Base-by-base conservation (phyloP, 2,113 vertebrate species). In the Sprattus sprattus region DNA sequence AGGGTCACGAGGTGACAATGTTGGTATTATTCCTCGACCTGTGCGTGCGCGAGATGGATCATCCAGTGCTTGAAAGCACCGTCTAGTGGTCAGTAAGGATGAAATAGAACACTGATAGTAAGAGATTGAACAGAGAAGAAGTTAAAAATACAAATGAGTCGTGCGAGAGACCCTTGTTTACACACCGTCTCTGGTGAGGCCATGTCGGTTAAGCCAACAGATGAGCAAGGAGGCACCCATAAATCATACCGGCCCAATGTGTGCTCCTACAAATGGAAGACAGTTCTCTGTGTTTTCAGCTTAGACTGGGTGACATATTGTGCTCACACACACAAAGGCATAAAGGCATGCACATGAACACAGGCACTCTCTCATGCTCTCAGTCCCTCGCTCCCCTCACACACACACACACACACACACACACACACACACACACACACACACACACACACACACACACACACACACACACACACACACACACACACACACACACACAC, bases 131-230 rank as follows among this genome's bases (percentile, higher is more conserved):
- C 64, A 25, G 60, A 1, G 60, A 67, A 67, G 64, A 25, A 3
- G 64, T 54, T 54, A 54, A 54, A 54, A 54, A 54, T 54, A 54
- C 52, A 54, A 54, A 54, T 54, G 52, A 54, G 15, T 54, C 52
- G 10, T 28, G 64, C n/a, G 25, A 25, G n/a, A 28, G n/a, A 3
- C 25, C 7, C 8, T 9, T 71, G 64, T 71, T 71, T 32, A 28
- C 64, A 71, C 64, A 71, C 64, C 0, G 64, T 32, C 64, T 71
- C 25, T 49, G 47, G 81, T 28, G 49, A 71, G 64, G 28, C 64
- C n/a, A 28, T 71, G 64, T 32, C 32, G 25, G 64, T 71, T 71
- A 71, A 71, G 64, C 64, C 64, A 71, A 83, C 82, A 82, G 45
- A 46, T 28, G 25, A 47, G 39, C 20, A 82, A 16, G 4, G 67